Conservation (phyloP, 2,113 vertebrate genomes). For the Sylvilagus bachmani region DNA sequence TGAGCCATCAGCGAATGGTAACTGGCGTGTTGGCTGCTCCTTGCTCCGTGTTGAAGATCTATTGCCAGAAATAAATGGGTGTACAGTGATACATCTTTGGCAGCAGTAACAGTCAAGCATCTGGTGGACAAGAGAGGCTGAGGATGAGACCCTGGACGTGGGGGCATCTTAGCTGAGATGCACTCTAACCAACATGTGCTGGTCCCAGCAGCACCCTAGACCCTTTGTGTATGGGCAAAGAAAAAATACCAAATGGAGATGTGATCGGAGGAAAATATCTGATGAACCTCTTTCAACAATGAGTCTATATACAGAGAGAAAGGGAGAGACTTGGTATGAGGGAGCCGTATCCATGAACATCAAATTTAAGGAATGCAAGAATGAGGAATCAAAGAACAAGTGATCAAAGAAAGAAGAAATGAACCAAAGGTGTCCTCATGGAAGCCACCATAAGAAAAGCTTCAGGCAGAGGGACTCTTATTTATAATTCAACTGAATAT, state of each 20-base stretch:
- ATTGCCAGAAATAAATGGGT: not conserved
- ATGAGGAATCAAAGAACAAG: not conserved
- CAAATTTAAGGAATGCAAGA: not conserved
- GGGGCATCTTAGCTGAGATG: not conserved
- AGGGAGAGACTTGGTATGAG: not conserved
- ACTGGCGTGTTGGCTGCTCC: not conserved
- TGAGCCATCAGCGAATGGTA: not conserved
- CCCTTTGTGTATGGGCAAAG: not conserved
- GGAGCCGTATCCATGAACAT: not conserved
- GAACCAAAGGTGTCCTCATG: not conserved
- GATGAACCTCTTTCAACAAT: slow-evolving; percentile 19
- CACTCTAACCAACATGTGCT: not conserved
- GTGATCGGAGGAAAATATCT: not conserved
- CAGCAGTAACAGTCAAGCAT: not conserved
- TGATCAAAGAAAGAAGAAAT: not conserved
- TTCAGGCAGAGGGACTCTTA: not conserved
- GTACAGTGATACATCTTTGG: not conserved
- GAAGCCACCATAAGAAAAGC: not conserved
- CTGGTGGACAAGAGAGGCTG: not conserved
- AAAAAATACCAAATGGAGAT: not conserved
- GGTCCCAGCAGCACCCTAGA: not conserved
- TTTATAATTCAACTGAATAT: slow-evolving; percentile 23
- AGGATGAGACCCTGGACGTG: not conserved
- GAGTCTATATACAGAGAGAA: not conserved
- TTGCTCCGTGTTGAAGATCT: not conserved